These are phyloP conservation scores for Diaphora mendica DNA, from an alignment of 2,888 invertebrate genomes.

Conservation along the genomic window DNA sequence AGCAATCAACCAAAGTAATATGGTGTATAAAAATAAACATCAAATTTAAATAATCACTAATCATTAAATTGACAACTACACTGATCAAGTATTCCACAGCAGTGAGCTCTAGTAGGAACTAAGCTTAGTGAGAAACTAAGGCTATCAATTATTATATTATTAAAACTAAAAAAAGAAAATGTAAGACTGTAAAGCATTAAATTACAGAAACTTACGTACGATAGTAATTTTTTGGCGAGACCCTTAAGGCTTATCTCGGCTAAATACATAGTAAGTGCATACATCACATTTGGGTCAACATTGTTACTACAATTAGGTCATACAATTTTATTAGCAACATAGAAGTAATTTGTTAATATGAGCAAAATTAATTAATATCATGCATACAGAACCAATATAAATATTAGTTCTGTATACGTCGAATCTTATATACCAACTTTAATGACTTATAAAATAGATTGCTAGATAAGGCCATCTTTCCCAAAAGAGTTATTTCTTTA, in stretches of 20 bases:
- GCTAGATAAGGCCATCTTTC: not conserved
- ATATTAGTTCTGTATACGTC: not conserved
- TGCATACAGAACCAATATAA: not conserved
- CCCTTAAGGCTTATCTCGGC: too few relatives aligned
- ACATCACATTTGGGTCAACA: too few relatives aligned
- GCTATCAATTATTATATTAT: too few relatives aligned
- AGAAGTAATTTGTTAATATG: not conserved
- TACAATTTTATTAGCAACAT: not conserved
- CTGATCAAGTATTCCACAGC: too few relatives aligned
- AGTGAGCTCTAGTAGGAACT: too few relatives aligned
- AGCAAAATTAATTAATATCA: not conserved
- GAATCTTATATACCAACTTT: not conserved
- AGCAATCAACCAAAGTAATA: too few relatives aligned
- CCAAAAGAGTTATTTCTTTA: not conserved
- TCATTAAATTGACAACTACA: too few relatives aligned
- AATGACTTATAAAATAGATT: not conserved
- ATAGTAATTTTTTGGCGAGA: not conserved
- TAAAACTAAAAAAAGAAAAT: too few relatives aligned
- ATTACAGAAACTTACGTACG: not conserved
- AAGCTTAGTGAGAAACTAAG: too few relatives aligned
- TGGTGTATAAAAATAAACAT: too few relatives aligned
- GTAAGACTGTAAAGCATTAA: too few relatives aligned
- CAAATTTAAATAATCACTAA: too few relatives aligned
- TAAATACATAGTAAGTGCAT: not conserved
- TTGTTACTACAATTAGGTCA: not conserved